A percentile compares a stretch with the other conserved stretches of the same genome.
Evolutionary conservation across 2,797 vertebrate species (phyloP).

Genomic region (Dendrocincla fuliginosa): DNA sequence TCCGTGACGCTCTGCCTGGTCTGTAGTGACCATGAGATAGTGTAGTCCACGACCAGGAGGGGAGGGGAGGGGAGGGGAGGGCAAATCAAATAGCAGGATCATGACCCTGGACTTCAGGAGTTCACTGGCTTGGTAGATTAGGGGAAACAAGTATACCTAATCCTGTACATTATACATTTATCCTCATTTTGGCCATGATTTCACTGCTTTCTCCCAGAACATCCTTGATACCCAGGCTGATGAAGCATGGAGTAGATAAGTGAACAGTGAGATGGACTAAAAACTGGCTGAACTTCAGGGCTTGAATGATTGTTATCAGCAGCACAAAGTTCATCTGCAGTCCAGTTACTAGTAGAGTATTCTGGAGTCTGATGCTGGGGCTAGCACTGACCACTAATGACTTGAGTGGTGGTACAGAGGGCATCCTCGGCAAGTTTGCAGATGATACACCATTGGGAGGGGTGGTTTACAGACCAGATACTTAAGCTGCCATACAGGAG

Average conservation of each 20-base stretch:
- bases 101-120: background rate
- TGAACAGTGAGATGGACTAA: background rate
- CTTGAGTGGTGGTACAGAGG: background rate
- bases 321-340: background rate
- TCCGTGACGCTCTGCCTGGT: background rate
- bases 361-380: background rate
- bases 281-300: background rate
- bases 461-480: background rate
- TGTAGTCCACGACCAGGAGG: background rate
- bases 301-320: background rate
- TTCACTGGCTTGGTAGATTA: background rate
- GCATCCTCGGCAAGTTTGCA: background rate
- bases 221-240: background rate
- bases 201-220: background rate
- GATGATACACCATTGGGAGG: background rate
- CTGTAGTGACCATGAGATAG: background rate
- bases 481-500: accelerated
- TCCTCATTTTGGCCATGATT: background rate
- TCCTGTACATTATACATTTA: background rate
- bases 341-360: background rate
- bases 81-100: background rate
- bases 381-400: background rate
- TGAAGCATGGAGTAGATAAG: background rate
- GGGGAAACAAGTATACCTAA: background rate
- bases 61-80: background rate